These are phyloP conservation scores for Gymnoscopelus microlampas DNA, from an alignment of 2,797 vertebrate species.

Conservation along the genomic window DNA sequence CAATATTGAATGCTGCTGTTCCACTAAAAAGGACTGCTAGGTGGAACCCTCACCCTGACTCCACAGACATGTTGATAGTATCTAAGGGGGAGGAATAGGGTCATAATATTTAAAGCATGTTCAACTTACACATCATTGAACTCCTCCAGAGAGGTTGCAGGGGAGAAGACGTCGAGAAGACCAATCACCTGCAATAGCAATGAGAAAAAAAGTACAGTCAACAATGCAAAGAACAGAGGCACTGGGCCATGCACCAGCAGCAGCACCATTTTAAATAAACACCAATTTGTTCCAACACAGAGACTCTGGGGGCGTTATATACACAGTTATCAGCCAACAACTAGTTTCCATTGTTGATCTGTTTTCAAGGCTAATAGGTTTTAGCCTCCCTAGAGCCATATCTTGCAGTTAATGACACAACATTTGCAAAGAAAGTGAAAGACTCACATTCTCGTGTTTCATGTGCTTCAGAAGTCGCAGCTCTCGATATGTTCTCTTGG, in stretches of 20 bases:
- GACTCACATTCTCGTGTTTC: slow-evolving; percentile 98
- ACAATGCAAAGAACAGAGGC: slow-evolving; percentile 1
- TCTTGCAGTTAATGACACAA: not conserved
- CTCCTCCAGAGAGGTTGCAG: slow-evolving; percentile 90
- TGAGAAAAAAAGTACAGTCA: slow-evolving; percentile 5
- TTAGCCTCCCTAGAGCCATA: not conserved
- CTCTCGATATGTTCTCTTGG: slow-evolving; percentile 96
- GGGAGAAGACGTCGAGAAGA: slow-evolving; percentile 94
- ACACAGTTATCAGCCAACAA: not conserved
- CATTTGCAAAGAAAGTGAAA: slow-evolving; percentile 2
- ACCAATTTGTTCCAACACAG: not conserved
- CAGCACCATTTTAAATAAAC: not conserved
- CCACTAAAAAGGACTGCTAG: slow-evolving; percentile 16
- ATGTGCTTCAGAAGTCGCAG: slow-evolving; percentile 96
- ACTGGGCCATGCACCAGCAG: not conserved
- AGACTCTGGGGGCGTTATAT: not conserved
- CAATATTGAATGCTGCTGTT: slow-evolving; percentile 11
- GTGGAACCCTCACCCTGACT: slow-evolving; percentile 1
- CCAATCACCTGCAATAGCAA: slow-evolving; percentile 89
- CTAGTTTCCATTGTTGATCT: not conserved
- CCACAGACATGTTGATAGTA: not conserved
- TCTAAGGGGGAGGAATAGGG: not conserved
- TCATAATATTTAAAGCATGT: not conserved
- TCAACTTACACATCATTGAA: slow-evolving; percentile 96
- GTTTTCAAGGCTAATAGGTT: not conserved